A percentile compares a stretch with the other conserved stretches of the same genome.
Evolutionary conservation across 2,113 vertebrate genomes (phyloP).

Genomic region (Anoplopoma fimbria): DNA sequence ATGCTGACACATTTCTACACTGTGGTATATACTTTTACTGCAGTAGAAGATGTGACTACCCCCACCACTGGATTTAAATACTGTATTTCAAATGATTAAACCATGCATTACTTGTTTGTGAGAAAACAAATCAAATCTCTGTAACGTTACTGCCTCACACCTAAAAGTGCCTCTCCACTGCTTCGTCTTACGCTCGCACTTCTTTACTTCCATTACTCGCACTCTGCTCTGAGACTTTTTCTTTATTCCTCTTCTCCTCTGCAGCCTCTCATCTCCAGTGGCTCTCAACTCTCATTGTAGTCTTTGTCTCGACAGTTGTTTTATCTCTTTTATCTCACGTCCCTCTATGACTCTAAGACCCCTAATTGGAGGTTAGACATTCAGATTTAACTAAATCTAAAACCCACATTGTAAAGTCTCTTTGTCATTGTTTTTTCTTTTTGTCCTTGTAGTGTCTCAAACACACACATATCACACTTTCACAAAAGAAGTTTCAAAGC

Average conservation of each 20-base stretch:
- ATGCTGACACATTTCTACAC: not conserved
- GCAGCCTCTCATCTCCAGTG: constrained; percentile 45
- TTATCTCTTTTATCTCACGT: not conserved
- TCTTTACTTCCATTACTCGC: not conserved
- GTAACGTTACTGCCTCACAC: not conserved
- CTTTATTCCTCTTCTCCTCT: not conserved
- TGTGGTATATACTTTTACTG: not conserved
- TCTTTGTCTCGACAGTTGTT: constrained; percentile 3
- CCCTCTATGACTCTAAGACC: not conserved
- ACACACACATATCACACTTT: not conserved
- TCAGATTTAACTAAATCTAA: constrained; percentile 2
- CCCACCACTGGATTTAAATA: not conserved
- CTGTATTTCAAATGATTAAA: not conserved
- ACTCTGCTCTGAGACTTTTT: not conserved
- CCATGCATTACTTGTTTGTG: not conserved
- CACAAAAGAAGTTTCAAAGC: constrained; percentile 28
- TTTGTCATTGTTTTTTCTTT: not conserved
- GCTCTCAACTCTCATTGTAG: constrained; percentile 40
- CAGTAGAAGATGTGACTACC: no score
- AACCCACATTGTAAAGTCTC: not conserved
- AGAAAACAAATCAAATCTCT: not conserved
- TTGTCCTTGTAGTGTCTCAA: constrained; percentile 10
- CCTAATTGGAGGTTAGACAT: constrained; percentile 29
- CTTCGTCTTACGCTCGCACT: not conserved
- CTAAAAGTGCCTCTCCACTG: not conserved